Evolutionary conservation across 1,140 invertebrate genomes (phyloP).

Genomic region (Lithobius niger): DNA sequence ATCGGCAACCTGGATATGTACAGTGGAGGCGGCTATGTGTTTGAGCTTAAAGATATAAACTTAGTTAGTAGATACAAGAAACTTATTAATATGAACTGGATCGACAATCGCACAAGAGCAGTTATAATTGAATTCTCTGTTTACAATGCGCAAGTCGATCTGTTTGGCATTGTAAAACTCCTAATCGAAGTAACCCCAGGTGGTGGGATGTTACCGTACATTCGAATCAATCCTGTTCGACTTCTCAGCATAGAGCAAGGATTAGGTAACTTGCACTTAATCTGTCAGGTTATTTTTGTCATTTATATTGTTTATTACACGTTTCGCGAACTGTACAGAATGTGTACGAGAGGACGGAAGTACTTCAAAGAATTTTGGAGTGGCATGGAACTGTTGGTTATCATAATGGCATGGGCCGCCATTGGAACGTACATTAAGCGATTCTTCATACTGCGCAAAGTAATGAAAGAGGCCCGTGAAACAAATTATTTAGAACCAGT

Average conservation of each 20-base stretch:
- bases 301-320: slow-evolving; percentile 39
- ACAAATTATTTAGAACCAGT: slow-evolving; percentile 38
- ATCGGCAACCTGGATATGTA: slow-evolving; percentile 36
- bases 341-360: slow-evolving; percentile 18
- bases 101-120: slow-evolving; percentile 40
- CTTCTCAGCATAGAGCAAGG: slow-evolving; percentile 29
- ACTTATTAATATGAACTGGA: slow-evolving; percentile 36
- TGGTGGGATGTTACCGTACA: slow-evolving; percentile 36
- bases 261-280: slow-evolving; percentile 26
- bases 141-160: slow-evolving; percentile 41
- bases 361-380: slow-evolving; percentile 36
- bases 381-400: slow-evolving; percentile 33
- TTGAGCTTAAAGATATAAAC: slow-evolving; percentile 32
- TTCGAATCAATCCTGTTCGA: slow-evolving; percentile 36
- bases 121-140: slow-evolving; percentile 43
- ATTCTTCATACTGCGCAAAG: slow-evolving; percentile 25
- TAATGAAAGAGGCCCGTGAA: slow-evolving; percentile 31
- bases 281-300: slow-evolving; percentile 31
- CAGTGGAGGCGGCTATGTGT: slow-evolving; percentile 41
- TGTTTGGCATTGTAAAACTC: slow-evolving; percentile 37
- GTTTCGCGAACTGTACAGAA: slow-evolving; percentile 27
- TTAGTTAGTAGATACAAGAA: slow-evolving; percentile 27
- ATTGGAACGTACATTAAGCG: slow-evolving; percentile 34
- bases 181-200: slow-evolving; percentile 38
- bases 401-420: slow-evolving; percentile 29